These are phyloP conservation scores for Prosapia bicincta DNA, from an alignment of 2,888 invertebrate genomes.

Conservation along the genomic window DNA sequence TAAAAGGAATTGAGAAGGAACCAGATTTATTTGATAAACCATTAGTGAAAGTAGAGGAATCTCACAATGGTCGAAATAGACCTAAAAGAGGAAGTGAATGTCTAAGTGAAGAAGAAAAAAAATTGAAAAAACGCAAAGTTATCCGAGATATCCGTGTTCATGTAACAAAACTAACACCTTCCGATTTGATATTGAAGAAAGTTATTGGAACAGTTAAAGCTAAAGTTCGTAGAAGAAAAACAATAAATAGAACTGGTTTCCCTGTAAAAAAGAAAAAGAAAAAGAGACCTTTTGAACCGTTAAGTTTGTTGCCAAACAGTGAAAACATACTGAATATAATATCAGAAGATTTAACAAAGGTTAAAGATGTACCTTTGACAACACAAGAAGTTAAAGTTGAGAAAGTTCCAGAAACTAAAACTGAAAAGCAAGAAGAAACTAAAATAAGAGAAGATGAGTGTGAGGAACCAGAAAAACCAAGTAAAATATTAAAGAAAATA, in stretches of 20 bases:
- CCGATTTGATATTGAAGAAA: slow-evolving; percentile 37
- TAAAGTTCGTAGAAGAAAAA: slow-evolving; percentile 61
- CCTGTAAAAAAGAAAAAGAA: slow-evolving; percentile 81
- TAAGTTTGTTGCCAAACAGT: not conserved
- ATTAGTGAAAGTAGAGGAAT: slow-evolving; percentile 26
- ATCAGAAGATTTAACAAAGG: slow-evolving; percentile 32
- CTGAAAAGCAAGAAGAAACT: not conserved
- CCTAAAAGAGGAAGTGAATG: slow-evolving; percentile 34
- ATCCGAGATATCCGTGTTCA: slow-evolving; percentile 42
- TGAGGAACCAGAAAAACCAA: not conserved
- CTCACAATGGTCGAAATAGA: slow-evolving; percentile 36
- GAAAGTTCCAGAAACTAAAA: slow-evolving; percentile 13
- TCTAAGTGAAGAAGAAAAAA: slow-evolving; percentile 20
- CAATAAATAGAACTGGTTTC: slow-evolving; percentile 84
- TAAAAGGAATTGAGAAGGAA: slow-evolving; percentile 22
- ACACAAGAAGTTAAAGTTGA: not conserved
- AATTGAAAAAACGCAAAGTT: slow-evolving; percentile 33
- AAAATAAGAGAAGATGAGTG: slow-evolving; percentile 1
- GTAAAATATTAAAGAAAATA: not conserved
- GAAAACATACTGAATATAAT: slow-evolving; percentile 24
- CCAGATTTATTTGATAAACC: slow-evolving; percentile 24
- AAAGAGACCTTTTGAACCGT: slow-evolving; percentile 51
- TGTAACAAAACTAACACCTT: slow-evolving; percentile 40
- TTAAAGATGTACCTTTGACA: not conserved
- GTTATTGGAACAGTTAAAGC: slow-evolving; percentile 46